Conservation (phyloP, 2,113 vertebrate genomes). For the Protobothrops mucrosquamatus region DNA sequence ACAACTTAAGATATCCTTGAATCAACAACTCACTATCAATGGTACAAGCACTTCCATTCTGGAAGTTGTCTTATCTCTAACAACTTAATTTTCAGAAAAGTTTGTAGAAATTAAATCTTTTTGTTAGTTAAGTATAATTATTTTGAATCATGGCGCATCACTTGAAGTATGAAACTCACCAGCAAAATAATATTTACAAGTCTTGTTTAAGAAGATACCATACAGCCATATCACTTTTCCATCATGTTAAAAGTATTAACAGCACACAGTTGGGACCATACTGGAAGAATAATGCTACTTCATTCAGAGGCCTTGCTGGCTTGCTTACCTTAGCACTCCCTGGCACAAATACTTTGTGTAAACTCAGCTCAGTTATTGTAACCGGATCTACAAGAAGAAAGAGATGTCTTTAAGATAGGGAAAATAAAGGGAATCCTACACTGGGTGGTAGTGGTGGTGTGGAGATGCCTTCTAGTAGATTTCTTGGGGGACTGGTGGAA, state of each 20-base stretch:
- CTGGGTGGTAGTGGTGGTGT: not conserved
- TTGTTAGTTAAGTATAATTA: not conserved
- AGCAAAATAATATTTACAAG: not conserved
- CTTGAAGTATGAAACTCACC: not conserved
- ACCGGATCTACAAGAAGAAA: not conserved
- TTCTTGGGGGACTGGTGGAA: not conserved
- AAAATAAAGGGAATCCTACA: not conserved
- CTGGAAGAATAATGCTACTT: not conserved
- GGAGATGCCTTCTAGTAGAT: not conserved
- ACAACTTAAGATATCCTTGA: not conserved
- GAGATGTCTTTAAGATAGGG: not conserved
- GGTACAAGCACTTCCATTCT: not conserved
- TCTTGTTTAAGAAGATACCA: not conserved
- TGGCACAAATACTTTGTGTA: not conserved
- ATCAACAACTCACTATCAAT: not conserved
- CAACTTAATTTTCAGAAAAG: not conserved
- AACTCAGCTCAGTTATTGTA: not conserved
- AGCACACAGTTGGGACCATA: not conserved
- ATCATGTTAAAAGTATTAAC: not conserved
- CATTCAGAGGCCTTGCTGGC: not conserved
- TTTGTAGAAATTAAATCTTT: not conserved
- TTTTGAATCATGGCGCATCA: not conserved
- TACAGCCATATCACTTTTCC: not conserved
- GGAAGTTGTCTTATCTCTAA: not conserved
- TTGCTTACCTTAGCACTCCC: not conserved